Evolutionary conservation across 2,888 invertebrate species (phyloP).

Genomic region (Acronicta leporina): DNA sequence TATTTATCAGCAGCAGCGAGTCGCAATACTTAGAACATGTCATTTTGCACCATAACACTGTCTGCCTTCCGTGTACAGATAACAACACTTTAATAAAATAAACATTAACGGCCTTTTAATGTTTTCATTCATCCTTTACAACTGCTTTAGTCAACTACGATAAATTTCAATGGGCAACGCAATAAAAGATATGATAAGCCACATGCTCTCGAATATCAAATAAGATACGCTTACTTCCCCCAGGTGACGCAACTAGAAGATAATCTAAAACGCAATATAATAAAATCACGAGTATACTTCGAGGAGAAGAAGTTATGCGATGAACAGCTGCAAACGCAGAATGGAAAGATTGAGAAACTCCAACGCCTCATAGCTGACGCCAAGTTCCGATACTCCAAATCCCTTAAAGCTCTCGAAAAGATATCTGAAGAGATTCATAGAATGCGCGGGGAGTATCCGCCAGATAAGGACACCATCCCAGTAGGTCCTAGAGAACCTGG

Average conservation of each 20-base stretch:
- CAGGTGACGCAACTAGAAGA: slow-evolving; percentile 94
- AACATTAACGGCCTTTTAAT: background rate
- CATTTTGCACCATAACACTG: no score
- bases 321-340: slow-evolving; percentile 95
- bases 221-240: slow-evolving; percentile 23
- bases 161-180: background rate
- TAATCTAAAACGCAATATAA: slow-evolving; percentile 93
- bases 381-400: slow-evolving; percentile 94
- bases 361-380: slow-evolving; percentile 94
- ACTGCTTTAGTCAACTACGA: background rate
- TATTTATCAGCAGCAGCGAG: no score
- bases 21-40: no score
- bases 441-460: slow-evolving; percentile 88
- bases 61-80: background rate
- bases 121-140: background rate
- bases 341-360: slow-evolving; percentile 94
- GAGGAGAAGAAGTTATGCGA: slow-evolving; percentile 96
- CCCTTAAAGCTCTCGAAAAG: slow-evolving; percentile 94
- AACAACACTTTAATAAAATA: background rate
- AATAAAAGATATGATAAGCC: slow-evolving; percentile 3
- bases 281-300: slow-evolving; percentile 96
- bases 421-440: slow-evolving; percentile 98
- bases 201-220: background rate
- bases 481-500: slow-evolving; percentile 91
- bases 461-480: slow-evolving; percentile 81